A percentile compares a stretch with the other conserved stretches of the same genome.
These are phyloP conservation scores for Urocolius indicus DNA, from an alignment of 2,113 vertebrate species.

Conservation along the genomic window DNA sequence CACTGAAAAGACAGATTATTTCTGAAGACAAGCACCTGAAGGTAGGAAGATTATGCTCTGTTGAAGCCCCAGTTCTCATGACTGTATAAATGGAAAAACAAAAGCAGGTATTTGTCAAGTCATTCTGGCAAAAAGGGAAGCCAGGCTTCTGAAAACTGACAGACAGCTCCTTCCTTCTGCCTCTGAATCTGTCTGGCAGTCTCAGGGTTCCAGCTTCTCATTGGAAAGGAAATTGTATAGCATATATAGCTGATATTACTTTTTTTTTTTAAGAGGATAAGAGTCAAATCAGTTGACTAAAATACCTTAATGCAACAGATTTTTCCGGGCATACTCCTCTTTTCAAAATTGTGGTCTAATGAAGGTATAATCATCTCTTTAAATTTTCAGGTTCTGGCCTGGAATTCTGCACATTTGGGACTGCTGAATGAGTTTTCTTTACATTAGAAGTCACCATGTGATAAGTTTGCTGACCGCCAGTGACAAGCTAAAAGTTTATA, in stretches of 20 bases:
- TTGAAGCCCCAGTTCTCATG: background rate
- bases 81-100: background rate
- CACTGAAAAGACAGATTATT: background rate
- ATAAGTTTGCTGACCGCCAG: background rate
- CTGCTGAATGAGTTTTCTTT: background rate
- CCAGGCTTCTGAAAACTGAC: rapidly evolving
- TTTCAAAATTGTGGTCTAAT: background rate
- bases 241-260: background rate
- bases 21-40: background rate
- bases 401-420: background rate
- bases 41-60: background rate
- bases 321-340: background rate
- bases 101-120: background rate
- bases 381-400: background rate
- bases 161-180: background rate
- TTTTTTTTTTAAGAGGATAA: background rate
- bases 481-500: background rate
- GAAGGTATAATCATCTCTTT: background rate
- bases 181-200: background rate
- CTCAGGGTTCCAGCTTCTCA: background rate
- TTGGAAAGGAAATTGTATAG: background rate
- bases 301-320: background rate
- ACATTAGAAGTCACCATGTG: background rate
- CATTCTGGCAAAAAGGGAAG: background rate
- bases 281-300: background rate